phyloP scores from a whole-genome alignment of 2,797 vertebrate species.

The Loriculus beryllinus region DNA sequence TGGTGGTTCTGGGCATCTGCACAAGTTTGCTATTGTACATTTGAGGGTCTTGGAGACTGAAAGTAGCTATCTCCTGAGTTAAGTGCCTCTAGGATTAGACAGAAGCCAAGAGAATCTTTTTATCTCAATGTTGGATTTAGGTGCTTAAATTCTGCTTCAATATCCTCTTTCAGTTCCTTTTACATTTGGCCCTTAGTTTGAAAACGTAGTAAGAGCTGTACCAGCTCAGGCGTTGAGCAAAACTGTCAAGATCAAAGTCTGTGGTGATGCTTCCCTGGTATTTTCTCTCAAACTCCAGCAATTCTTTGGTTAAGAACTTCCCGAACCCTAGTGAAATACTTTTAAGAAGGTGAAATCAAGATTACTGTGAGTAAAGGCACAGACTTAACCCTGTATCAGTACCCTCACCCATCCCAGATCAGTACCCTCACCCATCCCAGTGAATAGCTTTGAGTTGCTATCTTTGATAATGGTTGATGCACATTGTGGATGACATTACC shows the following conservation, averaged over 20 bases:
- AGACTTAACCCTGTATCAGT: not conserved
- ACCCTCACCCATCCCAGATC: not conserved
- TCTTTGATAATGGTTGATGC: not conserved
- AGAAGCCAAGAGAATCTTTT: not conserved
- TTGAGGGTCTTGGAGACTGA: not conserved
- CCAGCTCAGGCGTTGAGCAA: not conserved
- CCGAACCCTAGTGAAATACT: not conserved
- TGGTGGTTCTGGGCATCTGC: not conserved
- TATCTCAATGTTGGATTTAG: not conserved
- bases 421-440: not conserved
- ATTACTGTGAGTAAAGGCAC: not conserved
- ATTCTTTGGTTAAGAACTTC: not conserved
- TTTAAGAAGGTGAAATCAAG: not conserved
- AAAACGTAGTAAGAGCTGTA: not conserved
- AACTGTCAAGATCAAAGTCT: not conserved
- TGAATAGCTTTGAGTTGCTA: not conserved
- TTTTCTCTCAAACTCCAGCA: not conserved
- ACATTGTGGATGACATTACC: not conserved
- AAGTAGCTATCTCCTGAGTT: not conserved
- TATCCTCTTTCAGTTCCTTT: not conserved
- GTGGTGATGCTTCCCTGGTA: not conserved
- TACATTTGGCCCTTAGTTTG: not conserved
- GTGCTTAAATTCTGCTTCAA: not conserved
- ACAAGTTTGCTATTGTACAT: not conserved
- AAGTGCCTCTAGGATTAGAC: not conserved